Conservation (phyloP, 2,797 vertebrate genomes). For the Tangara arthus region DNA sequence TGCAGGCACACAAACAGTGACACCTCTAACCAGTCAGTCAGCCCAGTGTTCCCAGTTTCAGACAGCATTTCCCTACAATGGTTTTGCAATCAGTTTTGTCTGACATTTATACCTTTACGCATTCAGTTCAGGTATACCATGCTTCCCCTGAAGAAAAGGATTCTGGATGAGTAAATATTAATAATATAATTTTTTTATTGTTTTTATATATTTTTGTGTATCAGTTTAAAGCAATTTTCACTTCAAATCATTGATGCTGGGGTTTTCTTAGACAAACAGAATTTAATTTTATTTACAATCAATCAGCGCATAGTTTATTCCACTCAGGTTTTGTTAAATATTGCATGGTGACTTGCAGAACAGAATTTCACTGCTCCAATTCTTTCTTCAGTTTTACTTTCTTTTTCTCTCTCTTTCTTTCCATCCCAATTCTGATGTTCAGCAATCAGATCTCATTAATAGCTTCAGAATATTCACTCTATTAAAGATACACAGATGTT, state of each 20-base stretch:
- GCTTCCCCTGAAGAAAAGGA: background rate
- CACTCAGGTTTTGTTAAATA: background rate
- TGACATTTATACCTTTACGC: background rate
- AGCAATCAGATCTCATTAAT: background rate
- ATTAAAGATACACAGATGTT: background rate
- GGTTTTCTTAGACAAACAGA: background rate
- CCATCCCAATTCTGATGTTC: background rate
- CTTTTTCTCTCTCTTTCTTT: background rate
- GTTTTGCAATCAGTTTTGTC: background rate
- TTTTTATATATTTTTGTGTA: accelerated
- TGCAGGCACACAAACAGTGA: accelerated
- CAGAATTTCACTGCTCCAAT: background rate
- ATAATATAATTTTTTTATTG: background rate
- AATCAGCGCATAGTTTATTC: background rate
- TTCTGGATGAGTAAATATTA: background rate
- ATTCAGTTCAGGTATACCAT: background rate
- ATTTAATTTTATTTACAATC: background rate
- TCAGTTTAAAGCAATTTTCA: background rate
- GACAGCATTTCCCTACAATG: background rate
- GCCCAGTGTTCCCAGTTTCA: background rate
- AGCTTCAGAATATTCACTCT: background rate
- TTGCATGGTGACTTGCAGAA: background rate
- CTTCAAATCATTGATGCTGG: background rate
- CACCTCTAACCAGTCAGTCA: background rate
- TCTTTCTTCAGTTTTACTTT: background rate